phyloP scores from a whole-genome alignment of 1,140 invertebrate genomes.

The Drosophila sechellia region DNA sequence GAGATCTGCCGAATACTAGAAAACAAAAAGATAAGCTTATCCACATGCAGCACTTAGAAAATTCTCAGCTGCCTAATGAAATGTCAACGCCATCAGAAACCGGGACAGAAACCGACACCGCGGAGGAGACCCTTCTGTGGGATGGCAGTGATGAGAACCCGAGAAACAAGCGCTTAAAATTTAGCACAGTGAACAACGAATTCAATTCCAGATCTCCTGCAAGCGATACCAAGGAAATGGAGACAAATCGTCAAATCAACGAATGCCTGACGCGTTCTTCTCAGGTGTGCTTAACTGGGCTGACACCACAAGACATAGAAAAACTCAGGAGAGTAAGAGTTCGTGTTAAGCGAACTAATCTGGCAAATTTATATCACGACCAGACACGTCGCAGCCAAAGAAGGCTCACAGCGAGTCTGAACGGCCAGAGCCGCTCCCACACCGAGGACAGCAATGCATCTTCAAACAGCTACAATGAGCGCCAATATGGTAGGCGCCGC shows the following conservation, averaged over 20 bases:
- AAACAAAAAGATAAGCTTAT: not conserved
- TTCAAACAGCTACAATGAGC: conserved; percentile 14
- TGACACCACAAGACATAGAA: conserved; percentile 49
- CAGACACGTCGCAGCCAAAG: not conserved
- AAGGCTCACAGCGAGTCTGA: not conserved
- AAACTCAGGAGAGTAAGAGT: conserved; percentile 51
- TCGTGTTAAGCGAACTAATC: conserved; percentile 54
- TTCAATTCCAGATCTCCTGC: not conserved
- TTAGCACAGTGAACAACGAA: not conserved
- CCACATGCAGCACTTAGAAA: not conserved
- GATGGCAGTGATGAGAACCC: not conserved
- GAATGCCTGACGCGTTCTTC: conserved; percentile 46
- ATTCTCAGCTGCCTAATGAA: not conserved
- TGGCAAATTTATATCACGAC: conserved; percentile 31
- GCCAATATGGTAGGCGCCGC: not conserved
- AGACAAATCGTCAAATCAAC: conserved; percentile 22
- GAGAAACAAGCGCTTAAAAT: not conserved
- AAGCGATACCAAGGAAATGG: not conserved
- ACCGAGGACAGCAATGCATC: conserved; percentile 54
- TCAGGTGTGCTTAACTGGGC: conserved; percentile 31
- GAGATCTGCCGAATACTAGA: not conserved
- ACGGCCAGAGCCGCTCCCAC: conserved; percentile 17
- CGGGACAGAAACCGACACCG: conserved; percentile 20
- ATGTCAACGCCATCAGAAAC: not conserved
- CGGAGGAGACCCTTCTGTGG: conserved; percentile 3